A percentile compares a stretch with the other conserved stretches of the same genome.
Evolutionary conservation across 2,888 invertebrate species (phyloP).

Genomic region (Acrobasis repandana): DNA sequence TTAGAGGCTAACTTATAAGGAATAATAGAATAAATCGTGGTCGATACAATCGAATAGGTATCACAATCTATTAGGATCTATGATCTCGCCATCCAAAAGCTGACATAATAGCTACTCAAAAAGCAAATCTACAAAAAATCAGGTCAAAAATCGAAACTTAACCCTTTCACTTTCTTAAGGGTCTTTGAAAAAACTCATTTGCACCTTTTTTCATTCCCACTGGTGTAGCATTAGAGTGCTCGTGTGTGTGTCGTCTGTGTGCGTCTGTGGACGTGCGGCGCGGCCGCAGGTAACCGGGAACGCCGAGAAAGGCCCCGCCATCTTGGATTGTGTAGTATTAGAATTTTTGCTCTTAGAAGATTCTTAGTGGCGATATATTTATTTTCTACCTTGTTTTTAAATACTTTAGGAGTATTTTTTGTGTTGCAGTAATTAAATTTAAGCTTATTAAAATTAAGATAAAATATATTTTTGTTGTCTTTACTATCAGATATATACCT

Average conservation of each 20-base stretch:
- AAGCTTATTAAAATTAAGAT: too few species aligned
- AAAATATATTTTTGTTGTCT: too few species aligned
- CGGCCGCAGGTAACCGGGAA: conserved; percentile 77
- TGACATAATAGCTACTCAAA: not conserved
- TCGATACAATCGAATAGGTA: too few species aligned
- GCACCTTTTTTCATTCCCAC: conserved; percentile 40
- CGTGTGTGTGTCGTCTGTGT: conserved; percentile 52
- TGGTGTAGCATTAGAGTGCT: conserved; percentile 53
- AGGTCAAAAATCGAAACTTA: conserved; percentile 23
- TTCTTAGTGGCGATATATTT: conserved; percentile 51
- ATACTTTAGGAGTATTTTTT: not conserved
- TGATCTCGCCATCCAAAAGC: not conserved
- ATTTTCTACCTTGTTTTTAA: not conserved
- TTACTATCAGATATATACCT: too few species aligned
- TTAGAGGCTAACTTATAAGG: too few species aligned
- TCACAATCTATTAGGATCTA: not conserved
- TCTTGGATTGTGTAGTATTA: conserved; percentile 40
- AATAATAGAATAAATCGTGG: too few species aligned
- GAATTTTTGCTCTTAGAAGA: conserved; percentile 67
- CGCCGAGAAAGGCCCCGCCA: conserved; percentile 60
- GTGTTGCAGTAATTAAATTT: too few species aligned
- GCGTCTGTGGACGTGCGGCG: conserved; percentile 41
- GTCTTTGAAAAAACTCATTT: conserved; percentile 40
- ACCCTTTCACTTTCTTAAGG: conserved; percentile 36
- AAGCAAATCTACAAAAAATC: not conserved